Evolutionary conservation across 2,113 vertebrate genomes (phyloP).

Genomic region (Sander lucioperca): DNA sequence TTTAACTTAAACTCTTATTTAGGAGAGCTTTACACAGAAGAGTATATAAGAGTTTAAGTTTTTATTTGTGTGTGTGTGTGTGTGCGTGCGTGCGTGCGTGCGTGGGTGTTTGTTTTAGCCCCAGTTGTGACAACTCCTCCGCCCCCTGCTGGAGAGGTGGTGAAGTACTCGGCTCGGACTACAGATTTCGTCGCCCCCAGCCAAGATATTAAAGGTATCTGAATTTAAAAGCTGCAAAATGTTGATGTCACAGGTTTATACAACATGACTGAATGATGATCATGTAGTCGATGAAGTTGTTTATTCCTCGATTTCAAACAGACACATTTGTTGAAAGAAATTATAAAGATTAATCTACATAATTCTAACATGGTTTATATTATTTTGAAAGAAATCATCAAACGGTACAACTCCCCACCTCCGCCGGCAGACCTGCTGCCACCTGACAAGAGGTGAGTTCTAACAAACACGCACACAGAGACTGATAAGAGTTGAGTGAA

Average conservation of each 20-base stretch:
- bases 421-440: constrained; percentile 59
- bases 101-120: constrained; percentile 53
- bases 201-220: constrained; percentile 88
- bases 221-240: background rate
- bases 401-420: constrained; percentile 88
- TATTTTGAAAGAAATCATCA: constrained; percentile 86
- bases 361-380: background rate
- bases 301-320: background rate
- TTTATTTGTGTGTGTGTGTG: background rate
- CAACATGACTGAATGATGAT: background rate
- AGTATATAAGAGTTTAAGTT: background rate
- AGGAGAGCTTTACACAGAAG: background rate
- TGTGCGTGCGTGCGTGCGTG: background rate
- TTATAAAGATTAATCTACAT: background rate
- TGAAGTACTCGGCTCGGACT: constrained; percentile 85
- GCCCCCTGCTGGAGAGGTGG: constrained; percentile 84
- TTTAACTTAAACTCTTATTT: constrained; percentile 6
- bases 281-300: background rate
- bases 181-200: constrained; percentile 89
- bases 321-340: background rate
- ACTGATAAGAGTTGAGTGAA: no score
- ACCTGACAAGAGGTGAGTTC: constrained; percentile 74
- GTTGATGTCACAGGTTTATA: background rate
- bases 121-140: constrained; percentile 69
- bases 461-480: constrained; percentile 9